Conservation (phyloP, 2,888 invertebrate species). For the Pristionchus exspectatus region DNA sequence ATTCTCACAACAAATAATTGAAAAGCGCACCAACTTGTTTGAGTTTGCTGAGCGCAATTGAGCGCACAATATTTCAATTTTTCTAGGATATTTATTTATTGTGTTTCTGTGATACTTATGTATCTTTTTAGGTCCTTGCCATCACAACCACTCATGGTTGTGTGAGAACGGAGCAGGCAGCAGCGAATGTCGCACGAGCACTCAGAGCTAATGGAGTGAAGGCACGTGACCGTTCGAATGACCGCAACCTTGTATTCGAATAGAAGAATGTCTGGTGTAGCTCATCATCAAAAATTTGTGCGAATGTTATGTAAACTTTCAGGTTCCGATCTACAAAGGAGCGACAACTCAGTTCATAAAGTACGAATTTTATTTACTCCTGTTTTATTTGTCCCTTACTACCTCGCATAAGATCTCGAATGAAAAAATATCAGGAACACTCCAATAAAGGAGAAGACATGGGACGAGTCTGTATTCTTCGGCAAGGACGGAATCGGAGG, state of each 20-base stretch:
- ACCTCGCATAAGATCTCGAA: no score
- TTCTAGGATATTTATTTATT: no score
- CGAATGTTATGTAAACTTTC: background rate
- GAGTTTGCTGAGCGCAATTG: no score
- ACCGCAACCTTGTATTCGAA: no score
- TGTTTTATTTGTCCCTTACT: no score
- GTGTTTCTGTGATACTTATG: no score
- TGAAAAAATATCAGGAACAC: background rate
- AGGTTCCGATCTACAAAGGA: slow-evolving; percentile 54
- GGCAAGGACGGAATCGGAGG: slow-evolving; percentile 56
- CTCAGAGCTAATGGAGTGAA: slow-evolving; percentile 65
- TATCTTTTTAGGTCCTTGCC: slow-evolving; percentile 64
- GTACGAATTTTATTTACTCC: no score
- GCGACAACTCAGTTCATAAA: slow-evolving; percentile 2
- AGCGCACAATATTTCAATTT: no score
- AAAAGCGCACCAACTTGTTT: no score
- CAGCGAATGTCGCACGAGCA: slow-evolving; percentile 72
- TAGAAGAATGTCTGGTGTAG: no score
- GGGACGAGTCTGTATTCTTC: slow-evolving; percentile 54
- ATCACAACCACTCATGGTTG: slow-evolving; percentile 71
- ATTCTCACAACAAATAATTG: no score
- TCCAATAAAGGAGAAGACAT: background rate
- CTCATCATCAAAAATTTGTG: background rate
- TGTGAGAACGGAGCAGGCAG: slow-evolving; percentile 70
- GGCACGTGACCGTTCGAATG: background rate